Conservation (phyloP, 2,888 invertebrate species). For the Nymphalis urticae region DNA sequence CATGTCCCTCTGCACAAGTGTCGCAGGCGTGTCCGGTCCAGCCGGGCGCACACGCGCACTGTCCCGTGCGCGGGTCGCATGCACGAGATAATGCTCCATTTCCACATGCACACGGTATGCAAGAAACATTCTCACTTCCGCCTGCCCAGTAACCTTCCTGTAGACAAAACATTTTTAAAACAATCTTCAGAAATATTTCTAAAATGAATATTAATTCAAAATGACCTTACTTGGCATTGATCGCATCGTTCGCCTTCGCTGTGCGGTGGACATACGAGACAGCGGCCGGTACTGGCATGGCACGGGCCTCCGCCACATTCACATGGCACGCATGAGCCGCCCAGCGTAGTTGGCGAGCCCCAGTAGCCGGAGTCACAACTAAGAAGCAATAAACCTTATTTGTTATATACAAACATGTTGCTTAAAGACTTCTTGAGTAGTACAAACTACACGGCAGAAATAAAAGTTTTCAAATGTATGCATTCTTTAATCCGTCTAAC, state of each 20-base stretch:
- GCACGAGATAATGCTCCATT: slow-evolving; percentile 86
- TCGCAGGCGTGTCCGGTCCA: slow-evolving; percentile 88
- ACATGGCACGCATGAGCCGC: slow-evolving; percentile 89
- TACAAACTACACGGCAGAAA: no score
- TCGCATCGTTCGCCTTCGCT: slow-evolving; percentile 86
- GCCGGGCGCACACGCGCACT: slow-evolving; percentile 87
- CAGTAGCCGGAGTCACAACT: slow-evolving; percentile 92
- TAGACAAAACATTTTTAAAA: background rate
- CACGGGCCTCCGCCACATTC: slow-evolving; percentile 93
- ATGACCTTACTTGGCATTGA: slow-evolving; percentile 67
- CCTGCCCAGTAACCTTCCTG: slow-evolving; percentile 82
- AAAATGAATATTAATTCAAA: background rate
- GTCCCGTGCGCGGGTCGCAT: slow-evolving; percentile 88
- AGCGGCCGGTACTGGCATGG: slow-evolving; percentile 91
- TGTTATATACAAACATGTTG: background rate
- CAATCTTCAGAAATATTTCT: background rate
- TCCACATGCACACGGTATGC: slow-evolving; percentile 89
- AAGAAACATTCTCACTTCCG: slow-evolving; percentile 74
- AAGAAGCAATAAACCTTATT: slow-evolving; percentile 31
- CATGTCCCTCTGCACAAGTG: slow-evolving; percentile 77
- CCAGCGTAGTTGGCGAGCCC: slow-evolving; percentile 88
- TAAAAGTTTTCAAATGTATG: no score
- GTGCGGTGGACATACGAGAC: slow-evolving; percentile 89
- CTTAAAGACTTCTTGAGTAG: no score
- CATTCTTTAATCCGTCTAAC: no score